phyloP scores from a whole-genome alignment of 2,113 vertebrate species.

The Corydoras sp. region DNA sequence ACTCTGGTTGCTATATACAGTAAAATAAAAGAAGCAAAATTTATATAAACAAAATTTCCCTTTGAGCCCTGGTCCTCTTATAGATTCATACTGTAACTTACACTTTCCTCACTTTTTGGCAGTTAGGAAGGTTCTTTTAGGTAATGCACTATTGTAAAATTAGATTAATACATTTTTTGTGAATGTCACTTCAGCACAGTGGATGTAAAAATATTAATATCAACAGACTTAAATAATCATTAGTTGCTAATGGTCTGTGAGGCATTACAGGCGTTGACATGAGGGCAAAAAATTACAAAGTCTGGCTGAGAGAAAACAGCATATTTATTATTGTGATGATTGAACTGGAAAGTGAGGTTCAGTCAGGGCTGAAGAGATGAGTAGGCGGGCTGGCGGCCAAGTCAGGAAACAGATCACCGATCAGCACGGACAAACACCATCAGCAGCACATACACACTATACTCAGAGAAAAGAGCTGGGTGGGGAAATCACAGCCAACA shows the following conservation, averaged over 20 bases:
- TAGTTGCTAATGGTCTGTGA: neutral
- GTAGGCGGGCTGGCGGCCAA: constrained; percentile 29
- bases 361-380: constrained; percentile 14
- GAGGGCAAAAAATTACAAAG: constrained; percentile 3
- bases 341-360: constrained; percentile 29
- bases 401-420: constrained; percentile 29
- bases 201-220: no score
- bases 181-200: no score
- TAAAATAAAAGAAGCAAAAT: no score
- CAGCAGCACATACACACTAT: neutral
- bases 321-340: constrained; percentile 22
- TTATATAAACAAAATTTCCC: no score
- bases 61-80: no score
- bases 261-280: neutral
- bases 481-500: constrained; percentile 20
- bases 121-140: neutral
- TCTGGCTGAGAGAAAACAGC: neutral
- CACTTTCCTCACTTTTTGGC: no score
- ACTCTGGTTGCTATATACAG: no score
- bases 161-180: no score
- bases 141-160: neutral
- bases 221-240: neutral
- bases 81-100: no score
- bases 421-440: constrained; percentile 16
- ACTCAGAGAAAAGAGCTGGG: constrained; percentile 17